Conservation (phyloP, 2,888 invertebrate genomes). For the Limenitis camilla region DNA sequence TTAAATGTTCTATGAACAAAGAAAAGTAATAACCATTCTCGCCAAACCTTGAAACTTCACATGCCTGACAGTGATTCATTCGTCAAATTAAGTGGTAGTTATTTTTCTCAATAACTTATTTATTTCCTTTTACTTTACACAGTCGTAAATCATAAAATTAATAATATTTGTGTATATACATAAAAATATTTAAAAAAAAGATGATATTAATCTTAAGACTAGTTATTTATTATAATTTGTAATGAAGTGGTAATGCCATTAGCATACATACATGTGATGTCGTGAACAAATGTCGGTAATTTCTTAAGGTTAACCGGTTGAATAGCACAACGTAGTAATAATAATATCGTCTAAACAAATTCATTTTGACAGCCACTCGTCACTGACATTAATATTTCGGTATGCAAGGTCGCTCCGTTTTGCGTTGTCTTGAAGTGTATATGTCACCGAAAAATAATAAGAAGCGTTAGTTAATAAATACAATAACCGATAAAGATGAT, state of each 20-base stretch:
- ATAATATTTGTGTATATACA: too few relatives aligned
- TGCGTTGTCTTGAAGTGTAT: background rate
- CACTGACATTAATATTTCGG: conserved; percentile 5
- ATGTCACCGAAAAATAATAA: too few relatives aligned
- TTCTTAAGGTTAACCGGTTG: conserved; percentile 20
- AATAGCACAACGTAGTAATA: conserved; percentile 6
- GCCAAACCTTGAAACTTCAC: conserved; percentile 12
- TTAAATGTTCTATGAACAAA: too few relatives aligned
- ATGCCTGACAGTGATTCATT: conserved; percentile 6
- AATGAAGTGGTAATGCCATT: too few relatives aligned
- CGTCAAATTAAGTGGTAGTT: background rate
- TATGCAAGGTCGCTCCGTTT: background rate
- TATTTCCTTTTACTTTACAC: background rate
- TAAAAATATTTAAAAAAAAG: too few relatives aligned
- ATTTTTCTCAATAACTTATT: background rate
- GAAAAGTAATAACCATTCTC: background rate
- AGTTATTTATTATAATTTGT: too few relatives aligned
- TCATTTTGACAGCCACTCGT: conserved; percentile 11
- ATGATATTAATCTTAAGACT: too few relatives aligned
- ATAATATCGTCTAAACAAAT: conserved; percentile 6
- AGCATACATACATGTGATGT: background rate
- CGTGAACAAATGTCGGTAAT: conserved; percentile 9
- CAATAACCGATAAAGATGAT: too few relatives aligned
- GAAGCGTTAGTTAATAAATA: too few relatives aligned
- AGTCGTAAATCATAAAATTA: background rate